Conservation (phyloP, 2,797 vertebrate genomes). For the Triplophysa yarkandensis region DNA sequence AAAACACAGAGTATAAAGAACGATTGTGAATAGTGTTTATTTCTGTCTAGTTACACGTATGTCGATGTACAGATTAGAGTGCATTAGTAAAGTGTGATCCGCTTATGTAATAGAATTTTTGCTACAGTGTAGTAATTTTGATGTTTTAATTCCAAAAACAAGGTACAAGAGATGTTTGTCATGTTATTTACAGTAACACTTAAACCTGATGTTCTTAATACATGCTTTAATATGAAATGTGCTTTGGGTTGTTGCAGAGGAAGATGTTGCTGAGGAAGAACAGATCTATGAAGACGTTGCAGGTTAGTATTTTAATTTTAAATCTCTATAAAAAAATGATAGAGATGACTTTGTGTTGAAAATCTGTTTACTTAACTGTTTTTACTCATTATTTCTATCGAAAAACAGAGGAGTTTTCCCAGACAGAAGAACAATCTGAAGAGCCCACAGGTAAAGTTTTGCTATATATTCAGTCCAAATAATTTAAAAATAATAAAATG, state of each 20-base stretch:
- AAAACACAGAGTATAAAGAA: neutral
- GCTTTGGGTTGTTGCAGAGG: constrained; percentile 33
- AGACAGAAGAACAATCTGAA: constrained; percentile 60
- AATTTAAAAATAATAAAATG: neutral
- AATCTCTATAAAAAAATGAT: neutral
- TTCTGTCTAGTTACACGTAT: too few species aligned
- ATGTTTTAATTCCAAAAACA: too few species aligned
- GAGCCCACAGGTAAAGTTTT: constrained; percentile 68
- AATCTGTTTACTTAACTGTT: neutral
- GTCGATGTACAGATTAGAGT: too few species aligned
- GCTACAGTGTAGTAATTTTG: too few species aligned
- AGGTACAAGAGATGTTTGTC: too few species aligned
- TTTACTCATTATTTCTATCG: neutral
- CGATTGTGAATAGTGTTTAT: too few species aligned
- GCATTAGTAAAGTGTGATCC: too few species aligned
- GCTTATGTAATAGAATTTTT: too few species aligned
- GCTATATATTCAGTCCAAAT: neutral
- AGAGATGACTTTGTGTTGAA: neutral
- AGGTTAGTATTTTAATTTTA: constrained; percentile 38
- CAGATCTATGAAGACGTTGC: constrained; percentile 38
- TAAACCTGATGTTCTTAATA: neutral
- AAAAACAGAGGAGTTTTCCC: constrained; percentile 55
- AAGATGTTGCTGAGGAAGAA: constrained; percentile 39
- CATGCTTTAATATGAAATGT: constrained; percentile 10
- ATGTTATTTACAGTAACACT: too few species aligned